Base-by-base conservation (phyloP, 2,888 invertebrate species). In the Sarcophaga subvicina region DNA sequence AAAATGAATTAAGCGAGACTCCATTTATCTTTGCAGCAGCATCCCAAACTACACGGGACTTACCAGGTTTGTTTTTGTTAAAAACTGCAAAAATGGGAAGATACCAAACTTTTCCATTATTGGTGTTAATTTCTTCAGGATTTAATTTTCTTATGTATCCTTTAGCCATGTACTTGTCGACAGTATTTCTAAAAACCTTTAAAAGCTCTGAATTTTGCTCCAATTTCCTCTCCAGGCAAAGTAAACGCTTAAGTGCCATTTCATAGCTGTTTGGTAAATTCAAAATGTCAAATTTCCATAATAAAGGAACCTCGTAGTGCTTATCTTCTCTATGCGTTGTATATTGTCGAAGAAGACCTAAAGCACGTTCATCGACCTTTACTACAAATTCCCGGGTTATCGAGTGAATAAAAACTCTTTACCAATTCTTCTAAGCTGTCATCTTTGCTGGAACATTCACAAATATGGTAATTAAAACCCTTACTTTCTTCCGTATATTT, bases 31-130 rank as follows among this genome's bases (percentile, higher is more conserved):
- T 81, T 1, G 82, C 75, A 1, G 87, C 87, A 2, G 80, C 84
- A 63, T 86, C 77, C 80, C 83, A 86, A 2, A 80, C 83, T 12
- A 83, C 12, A 4, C 77, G 63, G 1, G 73, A 59, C 62, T 83
- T 83, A 14, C 81, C 85, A 10, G 59, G 63, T 17, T 67, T 49
- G 22, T 80, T 85, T 25, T 72, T 80, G 45, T 85, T 85, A n/a
- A 71, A 67, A 8, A 83, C 83, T 4, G 70, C 73, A 45, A 83
- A 90, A 66, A 90, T 89, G 10, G 90, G 90, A 6, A 90, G 63
- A 70, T 90, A 90, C 90, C 90, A 90, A 3, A 78, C 88, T 59
- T 77, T 88, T 3, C 49, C 49, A 12, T 49, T 14, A 49, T 4
- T 49, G 14, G 12, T 11, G 14, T 49, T 49, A 14, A 54, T 54